Base-by-base conservation (phyloP, 2,888 invertebrate species). In the Malthinus seriepunctatus region DNA sequence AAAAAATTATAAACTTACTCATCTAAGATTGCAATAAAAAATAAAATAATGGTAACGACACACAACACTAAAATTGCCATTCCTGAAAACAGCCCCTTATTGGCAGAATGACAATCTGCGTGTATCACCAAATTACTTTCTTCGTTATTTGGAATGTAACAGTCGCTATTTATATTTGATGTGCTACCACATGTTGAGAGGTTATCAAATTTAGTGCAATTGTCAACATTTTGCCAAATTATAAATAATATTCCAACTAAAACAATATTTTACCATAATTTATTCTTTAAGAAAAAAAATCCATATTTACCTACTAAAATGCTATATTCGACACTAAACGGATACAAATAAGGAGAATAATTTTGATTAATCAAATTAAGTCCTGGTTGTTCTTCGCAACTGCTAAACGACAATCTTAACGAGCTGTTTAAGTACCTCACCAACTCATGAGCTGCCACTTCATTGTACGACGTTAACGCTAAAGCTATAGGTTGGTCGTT, bases 291-390 rank as follows among this genome's bases (percentile, higher is more conserved):
- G 10, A 12, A 46, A 54, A 34, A 31, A 11, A 35, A 12, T 12
- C 3, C n/a, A 34, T 49, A 67, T 77, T 78, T 78, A 87, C 88
- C 88, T 53, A 89, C 87, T 58, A 91, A 83, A 70, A 91, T 88
- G 76, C 88, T 90, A 77, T 88, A 91, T 76, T 91, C 89, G 31
- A 91, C 88, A 63, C 87, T 89, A 75, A 91, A 91, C 0, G 91
- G 91, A 70, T 89, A 91, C 10, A 92, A 79, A 73, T 91, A 91
- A 0, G 90, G 90, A 1, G 89, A 88, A 69, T 88, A 85, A 71
- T 84, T 82, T 69, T 83, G 81, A 63, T 82, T 81, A 49, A 86
- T 82, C 1, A 78, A 70, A 48, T 74, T 79, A 49, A 85, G 71
- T 8, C 82, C 80, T 1, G 71, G 73, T 1, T 82, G 79, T 1